phyloP scores from a whole-genome alignment of 2,888 invertebrate genomes.

The Troides oblongomaculatus region DNA sequence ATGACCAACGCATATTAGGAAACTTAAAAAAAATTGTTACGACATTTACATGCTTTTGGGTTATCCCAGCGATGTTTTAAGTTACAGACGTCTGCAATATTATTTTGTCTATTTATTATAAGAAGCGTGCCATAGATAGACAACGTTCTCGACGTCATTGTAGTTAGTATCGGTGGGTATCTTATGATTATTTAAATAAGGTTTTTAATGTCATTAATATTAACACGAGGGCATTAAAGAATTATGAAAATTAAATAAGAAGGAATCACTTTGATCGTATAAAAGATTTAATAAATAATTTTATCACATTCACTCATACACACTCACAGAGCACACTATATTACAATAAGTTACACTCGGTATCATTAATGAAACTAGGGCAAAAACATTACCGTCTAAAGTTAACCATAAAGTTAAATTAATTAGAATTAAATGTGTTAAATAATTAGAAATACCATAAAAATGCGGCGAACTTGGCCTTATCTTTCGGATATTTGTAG shows the following conservation, averaged over 20 bases:
- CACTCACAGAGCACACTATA: constrained; percentile 59
- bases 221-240: not conserved
- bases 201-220: not conserved
- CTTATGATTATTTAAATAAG: no score
- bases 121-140: no score
- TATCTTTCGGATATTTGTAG: not conserved
- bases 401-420: not conserved
- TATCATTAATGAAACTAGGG: constrained; percentile 38
- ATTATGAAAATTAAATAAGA: constrained; percentile 21
- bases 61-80: no score
- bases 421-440: not conserved
- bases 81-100: no score
- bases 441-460: not conserved
- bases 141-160: no score
- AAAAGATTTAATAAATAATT: constrained; percentile 67
- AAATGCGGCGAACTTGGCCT: not conserved
- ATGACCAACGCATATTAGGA: not conserved
- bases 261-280: constrained; percentile 33
- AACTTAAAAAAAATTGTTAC: not conserved
- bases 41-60: no score
- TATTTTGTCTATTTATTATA: no score
- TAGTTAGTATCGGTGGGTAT: no score
- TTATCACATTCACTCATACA: constrained; percentile 64
- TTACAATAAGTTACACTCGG: constrained; percentile 67
- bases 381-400: constrained; percentile 10